Conservation (phyloP, 2,113 vertebrate genomes). For the Panthera uncia region DNA sequence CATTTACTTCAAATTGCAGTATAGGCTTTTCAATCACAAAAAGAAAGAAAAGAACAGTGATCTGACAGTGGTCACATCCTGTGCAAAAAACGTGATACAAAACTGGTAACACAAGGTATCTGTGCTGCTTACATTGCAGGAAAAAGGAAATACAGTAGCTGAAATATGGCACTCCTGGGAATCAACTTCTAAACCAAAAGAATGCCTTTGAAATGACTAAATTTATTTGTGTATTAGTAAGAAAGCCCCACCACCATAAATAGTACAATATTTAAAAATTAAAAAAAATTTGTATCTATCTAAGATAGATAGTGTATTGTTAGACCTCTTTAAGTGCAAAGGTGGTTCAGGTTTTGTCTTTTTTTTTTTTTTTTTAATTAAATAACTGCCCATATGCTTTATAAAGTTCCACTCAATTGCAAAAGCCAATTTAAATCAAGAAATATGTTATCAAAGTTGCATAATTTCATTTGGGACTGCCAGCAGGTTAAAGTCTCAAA, state of each 20-base stretch:
- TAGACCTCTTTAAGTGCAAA: conserved; percentile 84
- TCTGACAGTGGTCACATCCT: conserved; percentile 86
- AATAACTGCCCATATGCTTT: conserved; percentile 72
- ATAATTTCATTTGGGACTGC: conserved; percentile 86
- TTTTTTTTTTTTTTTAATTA: conserved; percentile 72
- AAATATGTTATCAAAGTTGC: conserved; percentile 86
- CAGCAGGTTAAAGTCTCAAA: conserved; percentile 83
- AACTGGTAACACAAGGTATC: conserved; percentile 81
- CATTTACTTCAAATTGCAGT: conserved; percentile 88
- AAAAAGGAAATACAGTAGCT: conserved; percentile 86
- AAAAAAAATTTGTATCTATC: conserved; percentile 85
- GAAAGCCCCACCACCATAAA: conserved; percentile 88
- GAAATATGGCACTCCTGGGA: conserved; percentile 84
- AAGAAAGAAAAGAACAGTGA: conserved; percentile 86
- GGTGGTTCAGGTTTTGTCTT: conserved; percentile 78
- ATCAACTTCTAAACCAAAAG: conserved; percentile 80
- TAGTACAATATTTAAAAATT: conserved; percentile 86
- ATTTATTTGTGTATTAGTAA: conserved; percentile 85
- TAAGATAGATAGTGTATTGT: conserved; percentile 82
- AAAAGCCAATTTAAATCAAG: conserved; percentile 84
- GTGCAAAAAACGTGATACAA: conserved; percentile 84
- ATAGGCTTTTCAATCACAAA: conserved; percentile 89
- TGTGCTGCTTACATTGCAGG: conserved; percentile 81
- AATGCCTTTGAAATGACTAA: conserved; percentile 84
- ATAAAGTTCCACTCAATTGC: conserved; percentile 79